phyloP scores from a whole-genome alignment of 2,888 invertebrate genomes.

The Blera fallax region DNA sequence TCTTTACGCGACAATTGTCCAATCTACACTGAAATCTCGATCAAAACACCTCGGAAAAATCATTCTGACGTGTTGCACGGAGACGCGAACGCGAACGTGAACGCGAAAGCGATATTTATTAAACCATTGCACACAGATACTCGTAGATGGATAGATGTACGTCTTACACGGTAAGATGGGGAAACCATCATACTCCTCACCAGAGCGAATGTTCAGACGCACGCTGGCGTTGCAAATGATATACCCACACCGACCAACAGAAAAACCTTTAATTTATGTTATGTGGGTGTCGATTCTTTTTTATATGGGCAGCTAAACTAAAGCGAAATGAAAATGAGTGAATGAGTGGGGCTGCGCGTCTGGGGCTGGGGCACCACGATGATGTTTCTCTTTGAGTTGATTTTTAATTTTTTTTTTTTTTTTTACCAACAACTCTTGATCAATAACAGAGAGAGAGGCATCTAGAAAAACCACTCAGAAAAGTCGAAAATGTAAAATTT shows the following conservation, averaged over 20 bases:
- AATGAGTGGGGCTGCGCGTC: conserved; percentile 43
- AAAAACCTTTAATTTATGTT: conserved; percentile 69
- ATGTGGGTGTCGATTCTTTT: conserved; percentile 69
- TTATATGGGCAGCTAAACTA: conserved; percentile 42
- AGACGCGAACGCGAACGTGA: conserved; percentile 44
- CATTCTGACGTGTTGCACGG: conserved; percentile 43
- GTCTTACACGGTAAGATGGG: conserved; percentile 42
- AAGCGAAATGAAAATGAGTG: conserved; percentile 20
- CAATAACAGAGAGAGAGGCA: conserved; percentile 2
- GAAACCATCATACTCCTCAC: conserved; percentile 41
- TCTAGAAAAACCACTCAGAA: conserved; percentile 46
- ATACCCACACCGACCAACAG: conserved; percentile 64
- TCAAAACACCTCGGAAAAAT: conserved; percentile 68
- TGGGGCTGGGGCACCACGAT: conserved; percentile 16
- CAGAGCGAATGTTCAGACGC: conserved; percentile 40
- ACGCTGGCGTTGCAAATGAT: conserved; percentile 64
- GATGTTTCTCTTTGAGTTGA: conserved; percentile 62
- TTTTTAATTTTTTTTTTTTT: no score
- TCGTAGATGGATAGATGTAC: conserved; percentile 58
- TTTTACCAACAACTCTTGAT: conserved; percentile 15
- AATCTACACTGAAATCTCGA: conserved; percentile 71
- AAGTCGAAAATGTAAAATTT: conserved; percentile 23
- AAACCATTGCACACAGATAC: conserved; percentile 48
- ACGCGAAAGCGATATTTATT: conserved; percentile 50
- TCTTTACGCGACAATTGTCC: conserved; percentile 63